Percentiles rank a stretch among this genome's conserved stretches.
Conservation (phyloP, 2,888 invertebrate genomes). For the Zele albiditarsus region DNA sequence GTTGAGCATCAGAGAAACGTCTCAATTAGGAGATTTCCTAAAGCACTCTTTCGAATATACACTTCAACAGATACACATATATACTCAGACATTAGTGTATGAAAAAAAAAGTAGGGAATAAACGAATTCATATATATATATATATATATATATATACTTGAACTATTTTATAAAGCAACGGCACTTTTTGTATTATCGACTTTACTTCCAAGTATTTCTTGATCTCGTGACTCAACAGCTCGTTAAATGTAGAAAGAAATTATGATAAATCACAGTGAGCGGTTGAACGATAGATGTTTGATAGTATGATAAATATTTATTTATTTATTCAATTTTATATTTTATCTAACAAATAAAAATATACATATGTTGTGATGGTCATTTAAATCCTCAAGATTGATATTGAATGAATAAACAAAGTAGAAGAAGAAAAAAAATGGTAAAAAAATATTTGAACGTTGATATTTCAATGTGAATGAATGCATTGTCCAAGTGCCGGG, state of each 20-base stretch:
- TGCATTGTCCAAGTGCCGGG: neutral
- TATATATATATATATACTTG: neutral
- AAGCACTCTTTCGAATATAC: neutral
- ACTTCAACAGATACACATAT: constrained; percentile 16
- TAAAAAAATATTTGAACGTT: neutral
- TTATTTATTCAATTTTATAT: neutral
- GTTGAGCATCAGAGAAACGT: constrained; percentile 35
- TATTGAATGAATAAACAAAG: neutral
- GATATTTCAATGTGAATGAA: neutral
- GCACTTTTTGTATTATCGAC: neutral
- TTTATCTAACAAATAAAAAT: neutral
- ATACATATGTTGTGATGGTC: neutral
- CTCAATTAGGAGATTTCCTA: constrained; percentile 45
- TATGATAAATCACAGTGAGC: neutral
- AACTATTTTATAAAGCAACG: neutral
- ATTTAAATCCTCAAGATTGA: constrained; percentile 10
- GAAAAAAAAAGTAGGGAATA: neutral
- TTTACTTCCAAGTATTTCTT: neutral
- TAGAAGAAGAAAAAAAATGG: neutral
- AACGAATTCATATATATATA: neutral
- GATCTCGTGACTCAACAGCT: constrained; percentile 14
- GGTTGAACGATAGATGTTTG: neutral
- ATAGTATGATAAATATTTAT: neutral
- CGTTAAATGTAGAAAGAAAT: constrained; percentile 7
- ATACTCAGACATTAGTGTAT: neutral